Percentiles rank a stretch among this genome's conserved stretches.
Conservation (phyloP, 1,140 invertebrate species). For the Solenopsis invicta region DNA sequence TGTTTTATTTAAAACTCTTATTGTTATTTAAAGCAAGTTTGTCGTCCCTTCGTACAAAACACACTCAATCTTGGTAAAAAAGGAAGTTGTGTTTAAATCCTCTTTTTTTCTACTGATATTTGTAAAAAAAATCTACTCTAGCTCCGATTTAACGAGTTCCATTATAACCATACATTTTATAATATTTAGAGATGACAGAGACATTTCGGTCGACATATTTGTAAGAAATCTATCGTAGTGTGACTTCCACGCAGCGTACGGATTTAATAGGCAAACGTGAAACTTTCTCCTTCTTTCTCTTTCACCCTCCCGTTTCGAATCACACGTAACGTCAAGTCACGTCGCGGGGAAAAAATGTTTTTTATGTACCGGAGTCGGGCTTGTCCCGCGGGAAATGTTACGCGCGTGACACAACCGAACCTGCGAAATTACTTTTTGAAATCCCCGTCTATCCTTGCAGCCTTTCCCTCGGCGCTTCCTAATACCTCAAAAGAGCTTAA, state of each 20-base stretch:
- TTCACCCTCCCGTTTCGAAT: conserved; percentile 7
- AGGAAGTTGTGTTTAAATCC: neutral
- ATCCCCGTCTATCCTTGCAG: conserved; percentile 9
- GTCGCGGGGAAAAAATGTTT: conserved; percentile 67
- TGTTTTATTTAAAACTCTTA: neutral
- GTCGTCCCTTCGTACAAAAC: neutral
- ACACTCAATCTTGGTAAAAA: neutral
- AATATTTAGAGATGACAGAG: conserved; percentile 9
- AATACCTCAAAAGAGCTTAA: conserved; percentile 41
- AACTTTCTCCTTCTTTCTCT: conserved; percentile 11
- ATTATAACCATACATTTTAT: conserved; percentile 5
- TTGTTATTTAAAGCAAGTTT: neutral
- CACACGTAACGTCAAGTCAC: conserved; percentile 55
- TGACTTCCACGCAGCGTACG: conserved; percentile 17
- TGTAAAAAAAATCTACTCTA: neutral
- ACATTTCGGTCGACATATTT: neutral
- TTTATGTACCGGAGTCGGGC: conserved; percentile 57
- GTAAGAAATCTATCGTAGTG: conserved; percentile 11
- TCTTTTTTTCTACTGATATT: neutral
- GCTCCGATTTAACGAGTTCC: neutral
- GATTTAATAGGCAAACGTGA: conserved; percentile 43
- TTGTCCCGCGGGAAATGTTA: conserved; percentile 65
- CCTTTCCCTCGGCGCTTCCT: conserved; percentile 14
- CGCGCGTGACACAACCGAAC: conserved; percentile 61
- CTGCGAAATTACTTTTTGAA: conserved; percentile 68